Evolutionary conservation across 2,888 invertebrate genomes (phyloP).

Genomic region (Caenorhabditis sp.): DNA sequence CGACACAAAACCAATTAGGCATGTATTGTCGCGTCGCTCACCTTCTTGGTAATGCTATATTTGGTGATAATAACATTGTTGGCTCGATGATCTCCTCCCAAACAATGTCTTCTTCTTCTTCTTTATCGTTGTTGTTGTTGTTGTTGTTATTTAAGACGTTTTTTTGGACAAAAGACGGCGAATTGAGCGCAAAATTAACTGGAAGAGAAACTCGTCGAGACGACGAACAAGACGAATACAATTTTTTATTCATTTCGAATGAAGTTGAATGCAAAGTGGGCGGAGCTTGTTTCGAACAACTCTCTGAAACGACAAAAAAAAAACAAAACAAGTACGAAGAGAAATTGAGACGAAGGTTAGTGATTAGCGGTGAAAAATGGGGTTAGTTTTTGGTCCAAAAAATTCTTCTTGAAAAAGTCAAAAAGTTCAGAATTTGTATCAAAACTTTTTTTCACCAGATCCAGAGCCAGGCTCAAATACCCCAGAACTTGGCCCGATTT

Average conservation of each 20-base stretch:
- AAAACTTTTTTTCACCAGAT: no score
- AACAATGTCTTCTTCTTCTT: conserved; percentile 14
- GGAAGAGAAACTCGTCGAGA: conserved; percentile 40
- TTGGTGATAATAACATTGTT: conserved; percentile 36
- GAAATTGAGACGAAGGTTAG: no score
- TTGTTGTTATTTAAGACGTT: not conserved
- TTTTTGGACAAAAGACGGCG: conserved; percentile 13
- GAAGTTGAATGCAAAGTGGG: not conserved
- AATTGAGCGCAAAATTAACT: conserved; percentile 4
- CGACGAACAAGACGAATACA: not conserved
- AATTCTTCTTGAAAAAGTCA: no score
- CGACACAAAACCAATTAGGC: no score
- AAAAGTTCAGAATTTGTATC: no score
- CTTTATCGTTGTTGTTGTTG: not conserved
- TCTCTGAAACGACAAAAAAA: not conserved
- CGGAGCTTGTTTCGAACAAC: not conserved
- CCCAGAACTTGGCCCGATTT: no score
- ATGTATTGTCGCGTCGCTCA: no score
- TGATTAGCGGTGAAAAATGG: no score
- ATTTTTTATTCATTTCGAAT: not conserved
- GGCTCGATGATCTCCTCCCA: conserved; percentile 9
- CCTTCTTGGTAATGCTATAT: conserved; percentile 30
- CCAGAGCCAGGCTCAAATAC: no score
- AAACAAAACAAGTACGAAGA: no score
- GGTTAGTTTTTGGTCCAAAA: no score